Evolutionary conservation across 2,113 vertebrate genomes (phyloP).

Genomic region (Dunckerocampus dactyliophorus): DNA sequence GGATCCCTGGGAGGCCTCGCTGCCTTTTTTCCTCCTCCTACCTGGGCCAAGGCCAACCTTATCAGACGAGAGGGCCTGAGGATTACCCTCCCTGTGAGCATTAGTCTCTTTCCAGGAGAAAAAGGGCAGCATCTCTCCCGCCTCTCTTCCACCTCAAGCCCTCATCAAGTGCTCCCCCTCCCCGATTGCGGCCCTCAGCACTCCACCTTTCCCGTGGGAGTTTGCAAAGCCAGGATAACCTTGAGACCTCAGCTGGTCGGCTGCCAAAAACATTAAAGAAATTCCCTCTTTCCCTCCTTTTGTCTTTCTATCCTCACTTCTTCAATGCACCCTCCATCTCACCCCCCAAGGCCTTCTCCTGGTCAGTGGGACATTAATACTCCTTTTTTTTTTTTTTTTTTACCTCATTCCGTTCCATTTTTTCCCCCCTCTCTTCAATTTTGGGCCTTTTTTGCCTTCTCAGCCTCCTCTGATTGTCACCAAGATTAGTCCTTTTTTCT

Average conservation of each 20-base stretch:
- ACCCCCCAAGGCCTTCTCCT: constrained; percentile 48
- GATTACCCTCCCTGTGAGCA: constrained; percentile 59
- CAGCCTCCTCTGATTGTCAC: constrained; percentile 69
- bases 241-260: constrained; percentile 79
- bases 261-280: constrained; percentile 83
- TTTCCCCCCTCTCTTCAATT: constrained; percentile 43
- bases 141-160: constrained; percentile 60
- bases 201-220: constrained; percentile 94
- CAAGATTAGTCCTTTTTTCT: constrained; percentile 69
- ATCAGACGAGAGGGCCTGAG: constrained; percentile 47
- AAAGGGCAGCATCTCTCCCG: constrained; percentile 61
- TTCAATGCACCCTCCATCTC: constrained; percentile 46
- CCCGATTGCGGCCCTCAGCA: constrained; percentile 52
- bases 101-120: constrained; percentile 67
- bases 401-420: constrained; percentile 10
- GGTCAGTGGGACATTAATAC: constrained; percentile 70
- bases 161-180: constrained; percentile 24
- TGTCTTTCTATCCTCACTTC: constrained; percentile 62
- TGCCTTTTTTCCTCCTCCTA: constrained; percentile 53
- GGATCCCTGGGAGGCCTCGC: constrained; percentile 52
- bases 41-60: constrained; percentile 58
- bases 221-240: constrained; percentile 79
- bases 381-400: constrained; percentile 52
- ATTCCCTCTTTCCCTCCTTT: constrained; percentile 63
- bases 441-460: constrained; percentile 51